Conservation (phyloP, 1,140 invertebrate species). For the Drosophila ohnishii region DNA sequence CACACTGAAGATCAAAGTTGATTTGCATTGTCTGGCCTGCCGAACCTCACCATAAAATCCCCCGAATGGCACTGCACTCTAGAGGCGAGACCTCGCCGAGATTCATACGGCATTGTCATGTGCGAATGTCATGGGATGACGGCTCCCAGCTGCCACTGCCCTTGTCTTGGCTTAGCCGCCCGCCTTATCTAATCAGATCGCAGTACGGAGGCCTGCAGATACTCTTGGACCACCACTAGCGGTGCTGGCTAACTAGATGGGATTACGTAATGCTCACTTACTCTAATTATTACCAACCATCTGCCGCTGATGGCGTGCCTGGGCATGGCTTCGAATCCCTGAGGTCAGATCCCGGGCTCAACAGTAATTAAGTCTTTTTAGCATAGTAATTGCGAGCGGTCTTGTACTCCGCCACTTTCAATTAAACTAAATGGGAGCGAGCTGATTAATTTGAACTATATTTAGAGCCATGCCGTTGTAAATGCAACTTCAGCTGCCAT, state of each 20-base stretch:
- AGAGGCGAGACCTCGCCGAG: conserved; percentile 22
- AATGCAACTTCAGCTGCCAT: conserved; percentile 16
- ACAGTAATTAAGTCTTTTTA: conserved; percentile 64
- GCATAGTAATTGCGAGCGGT: conserved; percentile 52
- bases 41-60: conserved; percentile 21
- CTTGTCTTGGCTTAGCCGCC: conserved; percentile 10
- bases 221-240: conserved; percentile 22
- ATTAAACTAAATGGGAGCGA: conserved; percentile 57
- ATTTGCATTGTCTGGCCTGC: conserved; percentile 34
- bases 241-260: conserved; percentile 17
- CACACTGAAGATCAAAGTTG: conserved; percentile 32
- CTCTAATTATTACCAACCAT: conserved; percentile 60
- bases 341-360: conserved; percentile 51
- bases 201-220: conserved; percentile 11
- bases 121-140: conserved; percentile 35
- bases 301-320: conserved; percentile 42
- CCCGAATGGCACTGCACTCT: conserved; percentile 9
- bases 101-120: conserved; percentile 34
- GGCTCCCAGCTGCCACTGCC: background rate
- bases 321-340: conserved; percentile 43
- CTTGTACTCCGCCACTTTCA: conserved; percentile 38
- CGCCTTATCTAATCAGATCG: conserved; percentile 41
- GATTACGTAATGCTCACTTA: conserved; percentile 62
- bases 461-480: conserved; percentile 30
- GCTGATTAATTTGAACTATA: conserved; percentile 60